Conservation (phyloP, 2,113 vertebrate genomes). For the Machaerirhynchus nigripectus region DNA sequence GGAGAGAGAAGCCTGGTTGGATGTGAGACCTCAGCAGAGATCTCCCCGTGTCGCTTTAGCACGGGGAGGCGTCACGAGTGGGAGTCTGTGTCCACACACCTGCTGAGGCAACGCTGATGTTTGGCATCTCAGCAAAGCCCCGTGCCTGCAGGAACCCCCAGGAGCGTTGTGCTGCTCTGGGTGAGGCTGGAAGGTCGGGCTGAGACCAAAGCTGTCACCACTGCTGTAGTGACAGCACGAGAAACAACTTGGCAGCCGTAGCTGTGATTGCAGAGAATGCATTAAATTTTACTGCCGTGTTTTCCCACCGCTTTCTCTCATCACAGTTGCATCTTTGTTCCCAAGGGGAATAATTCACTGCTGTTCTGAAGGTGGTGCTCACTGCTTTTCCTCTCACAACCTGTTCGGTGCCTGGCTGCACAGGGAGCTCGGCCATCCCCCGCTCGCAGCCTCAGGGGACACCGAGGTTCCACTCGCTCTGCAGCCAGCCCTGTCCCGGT, state of each 20-base stretch:
- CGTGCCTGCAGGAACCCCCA: not conserved
- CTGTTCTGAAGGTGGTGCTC: conserved; percentile 33
- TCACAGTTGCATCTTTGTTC: not conserved
- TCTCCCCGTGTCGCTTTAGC: not conserved
- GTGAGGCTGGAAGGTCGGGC: not conserved
- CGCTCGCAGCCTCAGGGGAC: accelerated
- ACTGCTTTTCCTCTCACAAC: not conserved
- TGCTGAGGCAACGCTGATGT: accelerated
- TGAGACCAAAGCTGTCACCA: not conserved
- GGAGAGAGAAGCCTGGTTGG: not conserved
- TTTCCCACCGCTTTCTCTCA: not conserved
- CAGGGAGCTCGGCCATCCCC: not conserved
- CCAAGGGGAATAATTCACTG: not conserved
- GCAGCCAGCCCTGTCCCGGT: not conserved
- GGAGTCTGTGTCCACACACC: not conserved
- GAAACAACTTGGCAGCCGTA: conserved; percentile 8
- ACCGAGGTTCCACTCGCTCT: accelerated
- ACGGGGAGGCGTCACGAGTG: accelerated
- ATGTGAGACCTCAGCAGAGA: not conserved
- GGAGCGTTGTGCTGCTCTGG: not conserved
- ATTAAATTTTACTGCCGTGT: not conserved
- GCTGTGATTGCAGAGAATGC: not conserved
- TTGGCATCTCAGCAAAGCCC: not conserved
- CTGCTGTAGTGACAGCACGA: not conserved
- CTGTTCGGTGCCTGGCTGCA: not conserved